Percentiles rank a stretch among this genome's conserved stretches.
phyloP scores from a whole-genome alignment of 2,797 vertebrate species.

The Danio choprae region DNA sequence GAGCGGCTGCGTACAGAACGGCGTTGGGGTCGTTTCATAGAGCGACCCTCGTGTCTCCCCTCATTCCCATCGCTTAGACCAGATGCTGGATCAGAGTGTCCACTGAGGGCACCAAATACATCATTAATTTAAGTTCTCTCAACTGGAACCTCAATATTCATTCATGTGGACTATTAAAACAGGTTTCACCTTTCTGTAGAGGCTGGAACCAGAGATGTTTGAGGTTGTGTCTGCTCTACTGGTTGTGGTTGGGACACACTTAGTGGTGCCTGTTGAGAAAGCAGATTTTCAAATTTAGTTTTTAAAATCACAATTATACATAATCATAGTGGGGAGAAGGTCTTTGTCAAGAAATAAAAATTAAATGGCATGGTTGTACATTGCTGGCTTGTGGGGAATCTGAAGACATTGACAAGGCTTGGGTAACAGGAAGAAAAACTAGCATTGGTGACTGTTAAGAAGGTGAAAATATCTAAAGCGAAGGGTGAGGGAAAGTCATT shows the following conservation, averaged over 20 bases:
- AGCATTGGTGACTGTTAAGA: background rate
- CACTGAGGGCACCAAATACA: constrained; percentile 73
- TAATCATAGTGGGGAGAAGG: background rate
- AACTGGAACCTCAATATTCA: background rate
- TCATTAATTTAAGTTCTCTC: background rate
- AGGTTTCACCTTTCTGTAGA: constrained; percentile 72
- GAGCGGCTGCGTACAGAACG: constrained; percentile 95
- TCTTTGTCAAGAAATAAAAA: background rate
- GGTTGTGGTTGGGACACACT: constrained; percentile 67
- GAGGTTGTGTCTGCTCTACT: constrained; percentile 66
- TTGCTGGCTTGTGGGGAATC: background rate
- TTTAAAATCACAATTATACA: background rate
- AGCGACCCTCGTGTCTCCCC: constrained; percentile 88
- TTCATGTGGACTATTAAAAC: background rate
- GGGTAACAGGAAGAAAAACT: background rate
- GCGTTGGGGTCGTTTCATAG: constrained; percentile 87
- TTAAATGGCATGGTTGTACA: background rate
- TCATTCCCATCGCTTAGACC: constrained; percentile 96
- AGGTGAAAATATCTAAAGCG: background rate
- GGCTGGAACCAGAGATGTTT: constrained; percentile 62
- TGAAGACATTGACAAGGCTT: constrained; percentile 5
- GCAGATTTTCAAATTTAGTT: background rate
- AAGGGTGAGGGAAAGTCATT: background rate
- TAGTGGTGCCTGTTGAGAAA: constrained; percentile 65
- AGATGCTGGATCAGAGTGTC: constrained; percentile 89